Evolutionary conservation across 2,113 vertebrate genomes (phyloP), one percentile per base, ranked within the genome.

Genomic region (Craseonycteris thonglongyai): DNA sequence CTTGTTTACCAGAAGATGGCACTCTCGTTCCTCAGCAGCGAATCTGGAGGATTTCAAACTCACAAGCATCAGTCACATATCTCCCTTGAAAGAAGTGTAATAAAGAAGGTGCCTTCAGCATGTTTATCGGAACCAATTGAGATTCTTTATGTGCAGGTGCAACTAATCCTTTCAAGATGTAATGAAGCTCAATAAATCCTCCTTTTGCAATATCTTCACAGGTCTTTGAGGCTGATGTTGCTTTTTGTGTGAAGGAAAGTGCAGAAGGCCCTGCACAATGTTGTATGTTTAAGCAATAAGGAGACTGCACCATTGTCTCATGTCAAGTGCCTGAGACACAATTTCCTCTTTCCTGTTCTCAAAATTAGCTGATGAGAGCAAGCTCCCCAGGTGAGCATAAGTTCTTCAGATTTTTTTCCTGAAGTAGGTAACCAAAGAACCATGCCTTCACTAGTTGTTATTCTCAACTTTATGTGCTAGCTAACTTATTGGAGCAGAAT

Each of bases 291-390:
- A 97, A 98, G 97, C 96, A 98, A 98, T 98, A 98, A 98, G 92
- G 89, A 93, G 96, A 92, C 96, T 96, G 97, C 87, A 90, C 78
- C 65, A 33, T 93, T 97, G 98, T 97, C 97, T 97, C 95, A 12
- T 0, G 0, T 97, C 97, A 97, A 97, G 71, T 94, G 7, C 5
- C 69, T 97, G 98, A 97, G 95, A 93, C 78, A 94, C 97, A 98
- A 98, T 98, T 98, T 98, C 98, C 98, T 98, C 97, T 98, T 98
- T 98, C 98, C 98, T 98, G 97, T 98, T 97, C 97, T 98, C 91
- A 94, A 97, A 96, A 98, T 98, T 97, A 98, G 88, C 96, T 95
- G 96, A 97, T 97, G 97, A 97, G 95, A 97, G 95, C 95, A 96
- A 90, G 94, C 76, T 97, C 80, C 91, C 76, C 96, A 98, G 97